A percentile compares a stretch with the other conserved stretches of the same genome.
Evolutionary conservation across 2,888 invertebrate genomes (phyloP).

Genomic region (Sinopyrophorus schimmeli): DNA sequence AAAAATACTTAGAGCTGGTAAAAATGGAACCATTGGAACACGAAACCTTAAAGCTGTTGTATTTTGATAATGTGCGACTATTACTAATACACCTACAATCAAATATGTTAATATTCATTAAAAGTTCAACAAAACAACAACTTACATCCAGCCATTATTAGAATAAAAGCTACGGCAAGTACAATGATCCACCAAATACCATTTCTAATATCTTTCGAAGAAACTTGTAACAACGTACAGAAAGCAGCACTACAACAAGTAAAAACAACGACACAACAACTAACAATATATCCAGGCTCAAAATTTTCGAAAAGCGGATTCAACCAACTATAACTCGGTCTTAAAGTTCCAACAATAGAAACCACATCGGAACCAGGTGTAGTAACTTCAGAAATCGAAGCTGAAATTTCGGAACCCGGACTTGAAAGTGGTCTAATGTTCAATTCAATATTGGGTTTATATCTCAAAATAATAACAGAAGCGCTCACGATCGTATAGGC

Average conservation of each 20-base stretch:
- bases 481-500: slow-evolving; percentile 93
- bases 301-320: slow-evolving; percentile 73
- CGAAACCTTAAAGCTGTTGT: slow-evolving; percentile 71
- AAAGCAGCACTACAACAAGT: slow-evolving; percentile 69
- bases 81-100: slow-evolving; percentile 67
- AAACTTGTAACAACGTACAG: slow-evolving; percentile 67
- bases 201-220: slow-evolving; percentile 55
- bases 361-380: slow-evolving; percentile 50
- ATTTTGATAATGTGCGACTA: slow-evolving; percentile 73
- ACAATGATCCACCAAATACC: slow-evolving; percentile 72
- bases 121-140: slow-evolving; percentile 35
- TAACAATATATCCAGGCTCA: slow-evolving; percentile 76
- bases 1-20: slow-evolving; percentile 79
- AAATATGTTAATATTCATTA: slow-evolving; percentile 1
- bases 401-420: slow-evolving; percentile 51
- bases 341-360: slow-evolving; percentile 78
- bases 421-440: slow-evolving; percentile 40
- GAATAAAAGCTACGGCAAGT: slow-evolving; percentile 64
- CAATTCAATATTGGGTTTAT: slow-evolving; percentile 53
- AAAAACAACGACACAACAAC: slow-evolving; percentile 71
- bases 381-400: slow-evolving; percentile 50
- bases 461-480: slow-evolving; percentile 83
- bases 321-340: slow-evolving; percentile 73
- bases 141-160: slow-evolving; percentile 68
- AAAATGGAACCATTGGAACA: slow-evolving; percentile 78